Conservation (phyloP, 2,888 invertebrate species). For the Uropetala carovei region DNA sequence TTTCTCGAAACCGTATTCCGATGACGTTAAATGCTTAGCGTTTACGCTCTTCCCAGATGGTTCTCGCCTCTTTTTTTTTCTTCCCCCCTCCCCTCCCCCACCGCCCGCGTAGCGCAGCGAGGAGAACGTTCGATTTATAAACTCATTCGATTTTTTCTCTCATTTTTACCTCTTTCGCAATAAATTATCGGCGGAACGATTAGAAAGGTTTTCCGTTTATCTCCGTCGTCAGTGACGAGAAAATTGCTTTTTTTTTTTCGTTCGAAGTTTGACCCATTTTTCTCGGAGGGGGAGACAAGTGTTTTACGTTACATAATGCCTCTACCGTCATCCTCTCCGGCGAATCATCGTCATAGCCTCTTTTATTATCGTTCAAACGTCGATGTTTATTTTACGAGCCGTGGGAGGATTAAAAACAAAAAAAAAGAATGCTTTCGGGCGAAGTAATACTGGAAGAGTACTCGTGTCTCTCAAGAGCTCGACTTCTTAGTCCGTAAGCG, state of each 20-base stretch:
- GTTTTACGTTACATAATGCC: background rate
- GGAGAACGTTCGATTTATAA: background rate
- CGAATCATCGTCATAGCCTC: background rate
- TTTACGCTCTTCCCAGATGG: background rate
- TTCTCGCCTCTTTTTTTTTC: slow-evolving; percentile 10
- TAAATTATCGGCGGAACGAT: slow-evolving; percentile 15
- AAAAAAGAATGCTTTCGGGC: no score
- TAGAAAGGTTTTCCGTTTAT: slow-evolving; percentile 21
- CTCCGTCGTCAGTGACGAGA: background rate
- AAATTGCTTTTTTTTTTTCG: background rate
- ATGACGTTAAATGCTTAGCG: background rate
- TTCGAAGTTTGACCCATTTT: slow-evolving; percentile 8
- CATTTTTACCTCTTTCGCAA: background rate
- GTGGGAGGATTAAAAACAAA: no score
- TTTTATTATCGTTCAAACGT: no score
- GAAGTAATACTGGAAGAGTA: no score
- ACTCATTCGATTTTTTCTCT: background rate
- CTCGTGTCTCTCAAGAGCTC: no score
- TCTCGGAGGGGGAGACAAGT: background rate
- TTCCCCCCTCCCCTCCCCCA: no score
- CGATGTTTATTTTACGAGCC: no score
- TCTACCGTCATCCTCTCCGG: background rate
- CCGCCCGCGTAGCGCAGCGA: no score
- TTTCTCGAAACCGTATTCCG: background rate
- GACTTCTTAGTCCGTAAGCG: no score